A percentile compares a stretch with the other conserved stretches of the same genome.
phyloP scores from a whole-genome alignment of 2,113 vertebrate species.

The Edolisoma coerulescens region DNA sequence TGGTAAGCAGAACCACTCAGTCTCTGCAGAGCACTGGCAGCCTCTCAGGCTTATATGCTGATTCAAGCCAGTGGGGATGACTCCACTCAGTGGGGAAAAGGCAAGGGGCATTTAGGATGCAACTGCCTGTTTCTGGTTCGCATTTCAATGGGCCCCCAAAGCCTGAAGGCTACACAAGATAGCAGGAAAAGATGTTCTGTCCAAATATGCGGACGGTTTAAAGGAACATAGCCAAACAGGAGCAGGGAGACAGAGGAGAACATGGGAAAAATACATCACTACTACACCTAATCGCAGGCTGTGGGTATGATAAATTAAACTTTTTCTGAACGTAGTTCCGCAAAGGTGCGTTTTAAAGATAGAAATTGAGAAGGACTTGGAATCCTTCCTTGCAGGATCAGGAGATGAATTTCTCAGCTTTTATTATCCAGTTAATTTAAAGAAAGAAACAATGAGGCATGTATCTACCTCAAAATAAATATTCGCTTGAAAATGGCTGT shows the following conservation, averaged over 20 bases:
- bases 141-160: background rate
- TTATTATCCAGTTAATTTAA: background rate
- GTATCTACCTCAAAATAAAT: background rate
- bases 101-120: background rate
- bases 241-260: background rate
- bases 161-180: accelerated
- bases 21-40: background rate
- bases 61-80: background rate
- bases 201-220: background rate
- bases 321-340: background rate
- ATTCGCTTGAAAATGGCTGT: background rate
- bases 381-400: background rate
- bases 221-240: background rate
- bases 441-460: background rate
- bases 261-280: background rate
- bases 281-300: background rate
- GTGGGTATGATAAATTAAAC: background rate
- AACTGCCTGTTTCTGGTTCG: background rate
- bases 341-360: background rate
- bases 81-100: background rate
- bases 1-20: background rate
- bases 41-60: background rate
- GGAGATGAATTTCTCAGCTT: background rate
- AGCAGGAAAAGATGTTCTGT: background rate
- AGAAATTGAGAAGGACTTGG: background rate